A percentile compares a stretch with the other conserved stretches of the same genome.
Evolutionary conservation across 2,797 vertebrate species (phyloP).

Genomic region (Calcarius lapponicus): DNA sequence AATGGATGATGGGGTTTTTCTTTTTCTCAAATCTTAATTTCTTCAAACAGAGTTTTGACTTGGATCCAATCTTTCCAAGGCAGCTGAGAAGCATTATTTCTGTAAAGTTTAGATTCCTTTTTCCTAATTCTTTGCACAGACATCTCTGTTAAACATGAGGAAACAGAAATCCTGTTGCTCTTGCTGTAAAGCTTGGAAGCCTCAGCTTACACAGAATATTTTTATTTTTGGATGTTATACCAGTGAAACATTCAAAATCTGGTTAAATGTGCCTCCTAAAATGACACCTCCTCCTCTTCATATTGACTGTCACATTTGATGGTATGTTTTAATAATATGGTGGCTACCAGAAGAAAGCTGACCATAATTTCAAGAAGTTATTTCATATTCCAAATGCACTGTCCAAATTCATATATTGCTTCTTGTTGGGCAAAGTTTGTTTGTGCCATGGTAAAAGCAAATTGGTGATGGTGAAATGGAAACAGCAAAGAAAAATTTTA

Average conservation of each 20-base stretch:
- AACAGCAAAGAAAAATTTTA: not conserved
- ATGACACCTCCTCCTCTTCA: not conserved
- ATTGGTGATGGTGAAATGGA: not conserved
- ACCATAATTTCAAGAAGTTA: not conserved
- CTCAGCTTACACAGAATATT: not conserved
- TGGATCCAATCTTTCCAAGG: not conserved
- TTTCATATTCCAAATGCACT: not conserved
- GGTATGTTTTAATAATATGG: not conserved
- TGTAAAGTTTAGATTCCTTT: not conserved
- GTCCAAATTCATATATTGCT: not conserved
- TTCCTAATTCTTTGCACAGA: not conserved
- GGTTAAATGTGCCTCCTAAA: not conserved
- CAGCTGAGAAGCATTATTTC: not conserved
- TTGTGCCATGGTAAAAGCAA: not conserved
- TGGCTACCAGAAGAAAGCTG: not conserved
- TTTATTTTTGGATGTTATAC: constrained; percentile 33
- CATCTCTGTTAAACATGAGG: not conserved
- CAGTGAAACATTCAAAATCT: not conserved
- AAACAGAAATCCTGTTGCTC: not conserved
- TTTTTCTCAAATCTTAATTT: constrained; percentile 21
- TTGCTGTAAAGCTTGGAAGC: not conserved
- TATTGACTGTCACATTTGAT: not conserved
- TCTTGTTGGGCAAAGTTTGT: not conserved
- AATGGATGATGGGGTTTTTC: not conserved
- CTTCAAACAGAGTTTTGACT: not conserved